Evolutionary conservation across 2,113 vertebrate species (phyloP), one percentile per base, ranked within the genome.

Genomic region (Lycocorax pyrrhopterus): DNA sequence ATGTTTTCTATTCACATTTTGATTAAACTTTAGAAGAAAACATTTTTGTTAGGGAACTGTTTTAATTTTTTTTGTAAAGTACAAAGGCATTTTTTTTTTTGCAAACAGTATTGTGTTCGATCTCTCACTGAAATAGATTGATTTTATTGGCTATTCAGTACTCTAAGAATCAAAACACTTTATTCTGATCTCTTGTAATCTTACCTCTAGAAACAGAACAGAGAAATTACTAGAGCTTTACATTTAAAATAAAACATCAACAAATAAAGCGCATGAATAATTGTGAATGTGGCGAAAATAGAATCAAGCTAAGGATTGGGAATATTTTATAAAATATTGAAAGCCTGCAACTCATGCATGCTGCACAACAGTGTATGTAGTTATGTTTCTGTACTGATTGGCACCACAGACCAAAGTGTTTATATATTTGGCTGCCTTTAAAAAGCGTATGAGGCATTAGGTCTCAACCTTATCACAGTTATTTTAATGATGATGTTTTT

Each of bases 401-500:
- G 60, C 67, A 90, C 15, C 15, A 13, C 49, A 46, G 52, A 37
- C 69, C 35, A 47, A 81, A 96, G 15, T 33, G 39, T 91, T 87
- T 27, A 43, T 86, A 22, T 67, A 14, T 46, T 63, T 55, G 77
- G 19, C 19, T 64, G 74, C 74, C 43, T 84, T 97, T 76, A 27
- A 55, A 86, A 90, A 91, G 58, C 2, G 2, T 77, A 59, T 60
- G 43, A 95, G 56, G 55, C 59, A 93, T 14, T 44, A 93, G 39
- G 26, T 77, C 89, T 97, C 80, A 96, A 90, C 55, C 56, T 94
- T 95, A 94, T 93, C 74, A 51, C 56, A 72, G 44, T 83, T 91
- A 95, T 96, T 97, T 97, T 97, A 97, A 97, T 94, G 78, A 95
- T 89, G 62, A 96, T 96, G 73, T 94, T 97, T 97, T 97, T 71